phyloP scores from a whole-genome alignment of 2,797 vertebrate species.

The Sebastes hopkinsi region DNA sequence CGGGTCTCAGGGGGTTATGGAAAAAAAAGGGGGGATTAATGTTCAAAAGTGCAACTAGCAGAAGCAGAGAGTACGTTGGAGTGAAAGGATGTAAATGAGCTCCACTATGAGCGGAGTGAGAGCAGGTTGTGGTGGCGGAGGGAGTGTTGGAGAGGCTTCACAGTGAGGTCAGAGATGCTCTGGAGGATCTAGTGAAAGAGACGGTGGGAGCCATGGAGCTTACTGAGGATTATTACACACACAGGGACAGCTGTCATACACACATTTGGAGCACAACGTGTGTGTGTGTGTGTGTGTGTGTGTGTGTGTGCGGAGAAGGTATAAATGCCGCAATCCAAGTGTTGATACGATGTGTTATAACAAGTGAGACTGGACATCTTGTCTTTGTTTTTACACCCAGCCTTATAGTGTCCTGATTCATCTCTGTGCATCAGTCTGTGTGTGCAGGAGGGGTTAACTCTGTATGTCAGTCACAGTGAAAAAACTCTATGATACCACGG shows the following conservation, averaged over 20 bases:
- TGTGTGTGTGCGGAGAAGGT: conserved; percentile 1
- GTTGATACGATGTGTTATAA: conserved; percentile 13
- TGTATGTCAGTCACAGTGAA: conserved; percentile 28
- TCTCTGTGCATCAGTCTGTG: conserved; percentile 27
- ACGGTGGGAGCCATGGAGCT: conserved; percentile 69
- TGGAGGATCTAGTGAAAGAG: conserved; percentile 57
- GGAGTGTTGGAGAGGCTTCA: conserved; percentile 11
- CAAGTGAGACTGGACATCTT: not conserved
- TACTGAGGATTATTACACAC: conserved; percentile 69
- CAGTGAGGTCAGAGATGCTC: conserved; percentile 56
- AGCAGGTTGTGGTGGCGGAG: not conserved
- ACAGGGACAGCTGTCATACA: conserved; percentile 69
- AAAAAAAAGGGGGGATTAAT: not conserved
- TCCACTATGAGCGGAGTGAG: not conserved
- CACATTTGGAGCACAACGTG: conserved; percentile 22
- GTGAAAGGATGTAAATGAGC: not conserved
- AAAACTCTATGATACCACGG: conserved; percentile 26
- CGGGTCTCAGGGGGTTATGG: too few species aligned
- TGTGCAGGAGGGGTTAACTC: conserved; percentile 29
- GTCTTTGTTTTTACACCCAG: conserved; percentile 28
- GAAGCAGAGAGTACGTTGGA: not conserved
- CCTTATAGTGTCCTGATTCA: conserved; percentile 17
- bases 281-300: not conserved
- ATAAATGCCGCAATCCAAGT: not conserved
- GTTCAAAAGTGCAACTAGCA: not conserved